phyloP scores from a whole-genome alignment of 2,797 vertebrate genomes.

The Arnoldichthys spilopterus region DNA sequence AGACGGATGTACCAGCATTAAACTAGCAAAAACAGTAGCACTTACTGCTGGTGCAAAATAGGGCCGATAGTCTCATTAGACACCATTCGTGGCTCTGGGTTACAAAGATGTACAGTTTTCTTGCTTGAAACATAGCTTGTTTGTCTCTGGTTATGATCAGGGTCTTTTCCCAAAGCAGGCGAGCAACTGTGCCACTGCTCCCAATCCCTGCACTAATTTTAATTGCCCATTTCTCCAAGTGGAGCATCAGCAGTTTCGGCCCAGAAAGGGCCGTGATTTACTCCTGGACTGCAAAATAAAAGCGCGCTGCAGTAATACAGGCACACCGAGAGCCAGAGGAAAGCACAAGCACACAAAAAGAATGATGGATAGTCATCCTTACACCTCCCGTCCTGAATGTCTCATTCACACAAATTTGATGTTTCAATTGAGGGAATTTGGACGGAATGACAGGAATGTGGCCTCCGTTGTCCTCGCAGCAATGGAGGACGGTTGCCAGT shows the following conservation, averaged over 20 bases:
- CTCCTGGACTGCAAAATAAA: background rate
- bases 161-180: slow-evolving; percentile 7
- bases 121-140: background rate
- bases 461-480: slow-evolving; percentile 10
- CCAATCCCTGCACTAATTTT: slow-evolving; percentile 11
- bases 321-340: too few species aligned
- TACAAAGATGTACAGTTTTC: slow-evolving; percentile 2
- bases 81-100: background rate
- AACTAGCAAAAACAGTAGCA: too few species aligned
- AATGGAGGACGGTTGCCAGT: slow-evolving; percentile 10
- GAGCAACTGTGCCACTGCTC: slow-evolving; percentile 18
- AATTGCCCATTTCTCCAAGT: background rate
- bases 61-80: background rate
- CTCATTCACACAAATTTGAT: slow-evolving; percentile 11
- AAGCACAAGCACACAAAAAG: background rate
- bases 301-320: background rate
- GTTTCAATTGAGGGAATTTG: slow-evolving; percentile 23
- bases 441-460: background rate
- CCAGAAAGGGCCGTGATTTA: background rate
- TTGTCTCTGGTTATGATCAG: background rate
- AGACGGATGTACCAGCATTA: too few species aligned
- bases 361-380: background rate
- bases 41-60: too few species aligned
- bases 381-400: slow-evolving; percentile 4
- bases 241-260: slow-evolving; percentile 13